These are phyloP conservation scores for Papilio aristodemus DNA, from an alignment of 1,140 invertebrate genomes.

Conservation along the genomic window DNA sequence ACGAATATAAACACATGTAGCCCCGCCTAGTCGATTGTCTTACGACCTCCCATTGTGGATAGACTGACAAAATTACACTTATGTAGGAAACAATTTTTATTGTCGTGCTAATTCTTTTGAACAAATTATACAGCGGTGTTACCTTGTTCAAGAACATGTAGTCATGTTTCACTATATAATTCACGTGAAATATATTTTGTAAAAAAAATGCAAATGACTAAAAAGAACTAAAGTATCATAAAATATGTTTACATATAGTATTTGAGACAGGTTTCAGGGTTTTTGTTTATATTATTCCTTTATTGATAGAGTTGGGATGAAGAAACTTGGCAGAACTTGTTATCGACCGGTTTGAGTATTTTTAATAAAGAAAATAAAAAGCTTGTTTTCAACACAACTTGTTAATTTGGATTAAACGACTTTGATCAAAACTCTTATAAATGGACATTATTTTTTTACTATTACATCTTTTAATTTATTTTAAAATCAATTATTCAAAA, in stretches of 20 bases:
- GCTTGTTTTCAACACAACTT: constrained; percentile 27
- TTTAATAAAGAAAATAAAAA: constrained; percentile 42
- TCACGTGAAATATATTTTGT: background rate
- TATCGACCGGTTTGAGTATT: constrained; percentile 34
- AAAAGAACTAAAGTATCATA: too few species aligned
- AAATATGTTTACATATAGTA: too few species aligned
- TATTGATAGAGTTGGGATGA: constrained; percentile 21
- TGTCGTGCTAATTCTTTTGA: constrained; percentile 49
- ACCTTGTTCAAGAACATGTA: constrained; percentile 42
- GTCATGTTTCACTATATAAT: constrained; percentile 38
- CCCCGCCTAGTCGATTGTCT: constrained; percentile 6
- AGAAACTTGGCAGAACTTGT: constrained; percentile 37
- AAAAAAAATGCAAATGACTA: background rate
- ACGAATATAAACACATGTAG: background rate
- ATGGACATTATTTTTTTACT: too few species aligned
- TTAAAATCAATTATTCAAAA: background rate
- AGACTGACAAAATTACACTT: constrained; percentile 45
- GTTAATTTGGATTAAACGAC: constrained; percentile 29
- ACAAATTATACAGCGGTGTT: constrained; percentile 39
- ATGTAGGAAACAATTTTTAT: constrained; percentile 50
- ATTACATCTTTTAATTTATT: background rate
- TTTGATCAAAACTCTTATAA: background rate
- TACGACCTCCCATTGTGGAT: constrained; percentile 42
- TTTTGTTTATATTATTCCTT: constrained; percentile 13
- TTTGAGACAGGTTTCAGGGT: background rate